phyloP scores from a whole-genome alignment of 2,797 vertebrate genomes.

The Limnodromus scolopaceus region DNA sequence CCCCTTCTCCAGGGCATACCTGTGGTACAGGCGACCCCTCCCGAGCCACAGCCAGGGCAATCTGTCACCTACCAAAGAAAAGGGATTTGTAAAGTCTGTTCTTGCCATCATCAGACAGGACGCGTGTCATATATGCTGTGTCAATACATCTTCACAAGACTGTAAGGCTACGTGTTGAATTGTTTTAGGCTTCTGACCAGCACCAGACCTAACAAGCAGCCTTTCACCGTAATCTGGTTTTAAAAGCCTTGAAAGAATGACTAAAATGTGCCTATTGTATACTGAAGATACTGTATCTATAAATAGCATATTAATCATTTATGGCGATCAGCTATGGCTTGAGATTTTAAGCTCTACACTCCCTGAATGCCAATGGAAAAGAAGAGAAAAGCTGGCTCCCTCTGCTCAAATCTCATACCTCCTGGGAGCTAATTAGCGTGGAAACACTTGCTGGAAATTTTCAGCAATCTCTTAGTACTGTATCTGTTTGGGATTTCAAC shows the following conservation, averaged over 20 bases:
- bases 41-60: fast-evolving
- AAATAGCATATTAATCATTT: background rate
- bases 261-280: background rate
- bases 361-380: slow-evolving; percentile 51
- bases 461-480: slow-evolving; percentile 42
- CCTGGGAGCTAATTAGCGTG: slow-evolving; percentile 78
- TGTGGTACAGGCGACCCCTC: background rate
- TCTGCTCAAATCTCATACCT: slow-evolving; percentile 59
- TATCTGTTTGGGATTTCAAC: slow-evolving; percentile 48
- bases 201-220: background rate
- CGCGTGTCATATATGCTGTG: fast-evolving
- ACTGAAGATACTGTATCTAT: background rate
- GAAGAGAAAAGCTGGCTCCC: slow-evolving; percentile 23
- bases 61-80: background rate
- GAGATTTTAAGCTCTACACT: slow-evolving; percentile 46
- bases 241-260: background rate
- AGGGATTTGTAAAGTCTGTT: background rate
- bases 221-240: background rate
- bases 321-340: slow-evolving; percentile 44
- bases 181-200: background rate
- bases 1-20: fast-evolving
- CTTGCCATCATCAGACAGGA: background rate
- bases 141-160: background rate
- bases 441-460: slow-evolving; percentile 43
- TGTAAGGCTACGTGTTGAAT: fast-evolving